These are phyloP conservation scores for Pardosa pseudoannulata DNA, from an alignment of 2,888 invertebrate genomes.

Conservation along the genomic window DNA sequence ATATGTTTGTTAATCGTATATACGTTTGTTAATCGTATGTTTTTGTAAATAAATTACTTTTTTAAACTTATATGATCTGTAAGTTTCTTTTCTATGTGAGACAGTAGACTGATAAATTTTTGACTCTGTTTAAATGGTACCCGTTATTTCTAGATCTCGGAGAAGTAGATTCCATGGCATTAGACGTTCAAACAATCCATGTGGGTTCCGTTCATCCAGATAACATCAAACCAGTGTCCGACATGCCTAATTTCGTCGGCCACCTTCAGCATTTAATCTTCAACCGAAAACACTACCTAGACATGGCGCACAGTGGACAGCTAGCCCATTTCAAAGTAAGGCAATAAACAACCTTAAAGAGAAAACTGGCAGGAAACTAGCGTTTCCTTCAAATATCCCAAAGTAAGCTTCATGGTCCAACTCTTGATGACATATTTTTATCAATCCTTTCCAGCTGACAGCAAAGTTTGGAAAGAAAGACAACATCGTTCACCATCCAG, in stretches of 20 bases:
- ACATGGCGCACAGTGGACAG: slow-evolving; percentile 84
- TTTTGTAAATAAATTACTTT: too few species aligned
- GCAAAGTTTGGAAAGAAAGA: slow-evolving; percentile 85
- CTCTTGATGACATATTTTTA: too few species aligned
- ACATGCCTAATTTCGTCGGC: slow-evolving; percentile 90
- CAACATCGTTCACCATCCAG: slow-evolving; percentile 86
- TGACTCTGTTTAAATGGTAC: too few species aligned
- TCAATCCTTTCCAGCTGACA: slow-evolving; percentile 83
- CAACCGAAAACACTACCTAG: slow-evolving; percentile 89
- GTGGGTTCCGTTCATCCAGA: slow-evolving; percentile 80
- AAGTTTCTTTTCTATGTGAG: too few species aligned
- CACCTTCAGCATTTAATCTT: slow-evolving; percentile 94
- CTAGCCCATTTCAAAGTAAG: slow-evolving; percentile 73
- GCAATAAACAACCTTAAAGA: too few species aligned
- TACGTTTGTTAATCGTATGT: too few species aligned
- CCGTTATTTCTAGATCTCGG: slow-evolving; percentile 83
- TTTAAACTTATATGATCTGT: too few species aligned
- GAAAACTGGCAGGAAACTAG: too few species aligned
- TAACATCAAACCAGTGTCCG: slow-evolving; percentile 80
- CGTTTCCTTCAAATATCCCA: too few species aligned
- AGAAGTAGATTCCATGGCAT: slow-evolving; percentile 85
- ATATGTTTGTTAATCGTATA: too few species aligned
- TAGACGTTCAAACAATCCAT: slow-evolving; percentile 89
- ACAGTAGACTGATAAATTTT: too few species aligned
- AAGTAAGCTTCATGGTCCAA: too few species aligned